A percentile compares a stretch with the other conserved stretches of the same genome.
phyloP scores from a whole-genome alignment of 2,113 vertebrate genomes.

The Nyctereutes procyonoides region DNA sequence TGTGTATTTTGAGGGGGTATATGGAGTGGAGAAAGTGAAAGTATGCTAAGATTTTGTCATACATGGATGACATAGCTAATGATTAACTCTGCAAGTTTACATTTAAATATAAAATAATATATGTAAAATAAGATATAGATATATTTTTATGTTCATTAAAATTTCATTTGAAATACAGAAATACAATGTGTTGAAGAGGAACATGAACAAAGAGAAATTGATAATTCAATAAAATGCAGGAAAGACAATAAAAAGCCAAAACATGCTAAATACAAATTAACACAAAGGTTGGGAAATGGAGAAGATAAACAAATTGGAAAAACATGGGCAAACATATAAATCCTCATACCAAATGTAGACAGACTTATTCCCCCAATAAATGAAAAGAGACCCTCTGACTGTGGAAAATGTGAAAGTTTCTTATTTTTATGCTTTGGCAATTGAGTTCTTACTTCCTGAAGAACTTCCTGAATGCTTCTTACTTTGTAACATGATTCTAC shows the following conservation, averaged over 20 bases:
- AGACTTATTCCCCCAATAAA: not conserved
- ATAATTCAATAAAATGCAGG: not conserved
- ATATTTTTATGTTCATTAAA: not conserved
- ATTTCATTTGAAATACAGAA: slow-evolving; percentile 24
- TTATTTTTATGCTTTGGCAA: not conserved
- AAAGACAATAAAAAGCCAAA: not conserved
- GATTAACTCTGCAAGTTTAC: not conserved
- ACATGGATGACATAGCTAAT: not conserved
- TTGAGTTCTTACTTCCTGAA: slow-evolving; percentile 8
- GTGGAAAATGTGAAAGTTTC: not conserved
- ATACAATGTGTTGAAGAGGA: not conserved
- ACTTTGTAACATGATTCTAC: not conserved
- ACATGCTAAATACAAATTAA: not conserved
- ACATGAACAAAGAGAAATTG: not conserved
- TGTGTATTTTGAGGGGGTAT: not conserved
- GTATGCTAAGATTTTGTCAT: not conserved
- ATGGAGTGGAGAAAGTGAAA: not conserved
- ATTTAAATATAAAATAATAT: slow-evolving; percentile 9
- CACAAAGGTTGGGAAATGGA: not conserved
- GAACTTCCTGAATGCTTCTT: not conserved
- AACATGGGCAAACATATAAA: not conserved
- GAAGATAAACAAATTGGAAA: not conserved
- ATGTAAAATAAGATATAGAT: not conserved
- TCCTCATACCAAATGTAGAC: not conserved
- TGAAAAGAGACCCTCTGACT: not conserved